Conservation (phyloP, 2,888 invertebrate genomes). For the Protonemura montana region DNA sequence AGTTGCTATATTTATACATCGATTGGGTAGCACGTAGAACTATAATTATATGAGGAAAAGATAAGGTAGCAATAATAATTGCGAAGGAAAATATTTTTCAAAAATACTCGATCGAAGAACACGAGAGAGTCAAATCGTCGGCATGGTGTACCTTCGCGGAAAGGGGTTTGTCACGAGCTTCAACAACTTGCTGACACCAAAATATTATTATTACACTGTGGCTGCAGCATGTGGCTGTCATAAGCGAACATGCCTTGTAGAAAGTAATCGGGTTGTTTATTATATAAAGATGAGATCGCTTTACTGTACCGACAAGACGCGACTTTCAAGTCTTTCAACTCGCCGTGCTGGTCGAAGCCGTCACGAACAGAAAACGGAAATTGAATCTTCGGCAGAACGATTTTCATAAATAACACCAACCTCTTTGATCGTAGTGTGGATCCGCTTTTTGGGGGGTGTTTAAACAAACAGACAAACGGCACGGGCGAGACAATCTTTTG, state of each 20-base stretch:
- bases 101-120: background rate
- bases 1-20: background rate
- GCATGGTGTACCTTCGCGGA: background rate
- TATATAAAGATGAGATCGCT: background rate
- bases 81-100: background rate
- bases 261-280: background rate
- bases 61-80: background rate
- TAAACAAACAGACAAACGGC: slow-evolving; percentile 4
- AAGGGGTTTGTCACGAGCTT: background rate
- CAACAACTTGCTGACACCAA: background rate
- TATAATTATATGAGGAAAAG: background rate
- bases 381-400: background rate
- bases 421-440: background rate
- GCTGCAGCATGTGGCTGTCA: background rate
- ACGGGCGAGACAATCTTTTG: background rate
- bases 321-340: background rate
- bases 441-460: background rate
- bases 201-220: background rate
- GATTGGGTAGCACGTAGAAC: background rate
- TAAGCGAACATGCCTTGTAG: background rate
- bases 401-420: background rate
- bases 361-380: too few species aligned
- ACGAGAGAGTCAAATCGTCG: background rate
- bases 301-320: background rate
- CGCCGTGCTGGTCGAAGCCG: too few species aligned